Evolutionary conservation across 2,888 invertebrate genomes (phyloP).

Genomic region (Lasioglossum zephyrum): DNA sequence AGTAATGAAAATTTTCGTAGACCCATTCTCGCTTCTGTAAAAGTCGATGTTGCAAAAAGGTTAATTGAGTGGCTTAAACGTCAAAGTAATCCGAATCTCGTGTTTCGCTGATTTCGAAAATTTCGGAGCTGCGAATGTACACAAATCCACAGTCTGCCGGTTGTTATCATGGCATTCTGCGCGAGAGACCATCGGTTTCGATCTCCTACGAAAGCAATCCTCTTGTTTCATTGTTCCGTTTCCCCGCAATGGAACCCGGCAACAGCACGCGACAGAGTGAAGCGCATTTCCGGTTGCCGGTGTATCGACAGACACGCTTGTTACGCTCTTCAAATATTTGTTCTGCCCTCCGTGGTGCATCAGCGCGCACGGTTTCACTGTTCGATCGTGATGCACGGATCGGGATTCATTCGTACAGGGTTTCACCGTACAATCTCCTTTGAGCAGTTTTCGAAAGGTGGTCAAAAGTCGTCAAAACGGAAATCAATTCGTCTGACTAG

Average conservation of each 20-base stretch:
- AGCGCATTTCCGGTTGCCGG: conserved; percentile 64
- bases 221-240: conserved; percentile 64
- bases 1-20: not conserved
- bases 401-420: not conserved
- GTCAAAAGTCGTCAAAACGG: not conserved
- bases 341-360: conserved; percentile 24
- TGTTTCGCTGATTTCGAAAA: not conserved
- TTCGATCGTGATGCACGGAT: conserved; percentile 46
- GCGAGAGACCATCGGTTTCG: conserved; percentile 46
- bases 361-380: conserved; percentile 31
- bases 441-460: not conserved
- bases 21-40: not conserved
- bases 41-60: not conserved
- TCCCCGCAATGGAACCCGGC: conserved; percentile 53
- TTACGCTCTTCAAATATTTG: conserved; percentile 68
- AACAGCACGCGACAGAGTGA: conserved; percentile 58
- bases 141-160: conserved; percentile 11
- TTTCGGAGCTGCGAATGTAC: not conserved
- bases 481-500: not conserved
- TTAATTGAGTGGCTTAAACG: not conserved
- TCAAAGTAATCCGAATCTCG: not conserved
- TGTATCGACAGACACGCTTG: conserved; percentile 60
- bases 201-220: conserved; percentile 50
- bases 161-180: not conserved
- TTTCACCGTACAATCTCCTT: not conserved